phyloP scores from a whole-genome alignment of 53 echinoderm and acorn worm genomes.

The Glandiceps talaboti region DNA sequence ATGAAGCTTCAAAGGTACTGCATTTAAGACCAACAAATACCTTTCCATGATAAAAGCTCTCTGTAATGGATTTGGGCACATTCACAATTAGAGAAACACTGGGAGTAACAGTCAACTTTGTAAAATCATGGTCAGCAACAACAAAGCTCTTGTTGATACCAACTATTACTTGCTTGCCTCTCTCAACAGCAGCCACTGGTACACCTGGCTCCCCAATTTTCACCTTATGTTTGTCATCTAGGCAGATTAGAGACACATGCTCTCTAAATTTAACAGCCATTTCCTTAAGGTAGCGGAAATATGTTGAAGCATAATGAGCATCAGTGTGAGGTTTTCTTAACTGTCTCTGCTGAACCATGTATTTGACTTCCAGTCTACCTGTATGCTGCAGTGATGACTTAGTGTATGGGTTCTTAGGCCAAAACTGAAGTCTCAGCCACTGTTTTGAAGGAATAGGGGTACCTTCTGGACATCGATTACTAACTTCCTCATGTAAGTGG shows the following conservation, averaged over 20 bases:
- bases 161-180: slow-evolving; percentile 6
- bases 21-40: neutral
- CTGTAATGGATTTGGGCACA: neutral
- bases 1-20: slow-evolving; percentile 3
- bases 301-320: neutral
- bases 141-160: neutral
- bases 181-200: slow-evolving; percentile 2
- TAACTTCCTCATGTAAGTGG: slow-evolving; percentile 18
- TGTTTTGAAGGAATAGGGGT: neutral
- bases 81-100: neutral
- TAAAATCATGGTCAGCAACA: slow-evolving; percentile 4
- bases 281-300: neutral
- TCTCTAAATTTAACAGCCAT: neutral
- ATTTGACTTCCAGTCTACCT: slow-evolving; percentile 1
- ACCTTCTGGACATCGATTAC: neutral
- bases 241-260: neutral
- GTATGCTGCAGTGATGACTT: neutral
- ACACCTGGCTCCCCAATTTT: slow-evolving; percentile 5
- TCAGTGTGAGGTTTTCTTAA: neutral
- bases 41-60: slow-evolving; percentile 1
- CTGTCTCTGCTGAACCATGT: slow-evolving; percentile 5
- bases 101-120: neutral
- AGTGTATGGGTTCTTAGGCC: neutral
- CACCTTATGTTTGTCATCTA: slow-evolving; percentile 7
- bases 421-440: slow-evolving; percentile 3